Evolutionary conservation across 2,113 vertebrate genomes (phyloP), one percentile per base, ranked within the genome.

Genomic region (Pipra filicauda): DNA sequence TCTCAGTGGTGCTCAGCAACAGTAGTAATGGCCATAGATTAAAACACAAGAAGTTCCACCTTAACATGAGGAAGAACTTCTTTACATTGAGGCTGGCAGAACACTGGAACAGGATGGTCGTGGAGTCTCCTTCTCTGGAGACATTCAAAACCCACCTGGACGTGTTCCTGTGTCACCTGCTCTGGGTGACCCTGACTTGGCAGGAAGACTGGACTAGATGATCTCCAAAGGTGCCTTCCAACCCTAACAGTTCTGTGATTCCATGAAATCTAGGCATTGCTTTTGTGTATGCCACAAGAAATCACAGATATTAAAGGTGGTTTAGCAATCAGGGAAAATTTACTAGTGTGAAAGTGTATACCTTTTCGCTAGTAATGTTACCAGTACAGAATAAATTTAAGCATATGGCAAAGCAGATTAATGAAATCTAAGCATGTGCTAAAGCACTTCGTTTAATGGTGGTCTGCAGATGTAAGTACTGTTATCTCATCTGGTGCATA

Each of bases 371-470:
- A 4, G 24, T 51, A 33, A 48, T 43, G 13, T n/a, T 85, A 54
- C 22, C 26, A 19, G 14, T 19, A 61, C 30, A 58, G 70, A 69
- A 75, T 73, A 82, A 59, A 75, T 89, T 21, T 75, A 75, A 76
- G 37, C 44, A 52, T 71, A 64, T 89, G 59, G 55, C 52, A 91
- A 48, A 92, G 31, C 44, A 85, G 62, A 57, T 72, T 48, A 71
- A 85, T 81, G 48, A 85, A 48, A 72, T 48, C 35, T 58, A 78
- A 91, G 61, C 48, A 52, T 91, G 80, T 87, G 67, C 48, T 86
- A 87, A 87, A 84, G 52, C 48, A 74, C 72, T 59, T 74, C 12
- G 12, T 39, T 77, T 48, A 89, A n/a, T 4, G 27, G 52, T 28
- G 28, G 35, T 64, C 84, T 4, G 6, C 84, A 96, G 80, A 71